These are phyloP conservation scores for Cephalotes varians DNA, from an alignment of 2,888 invertebrate genomes.

Conservation along the genomic window DNA sequence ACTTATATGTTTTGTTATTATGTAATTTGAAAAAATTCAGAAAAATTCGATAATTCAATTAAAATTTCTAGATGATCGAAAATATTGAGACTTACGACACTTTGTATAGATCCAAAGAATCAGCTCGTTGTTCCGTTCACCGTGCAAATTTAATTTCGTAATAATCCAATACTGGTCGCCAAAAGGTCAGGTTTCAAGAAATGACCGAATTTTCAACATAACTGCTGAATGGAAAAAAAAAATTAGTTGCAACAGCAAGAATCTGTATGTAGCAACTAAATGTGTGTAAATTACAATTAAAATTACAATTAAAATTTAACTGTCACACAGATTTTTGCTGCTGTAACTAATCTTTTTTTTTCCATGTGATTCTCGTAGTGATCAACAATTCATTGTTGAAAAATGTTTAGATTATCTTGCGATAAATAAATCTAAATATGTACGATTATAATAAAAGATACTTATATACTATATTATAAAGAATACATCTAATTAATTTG, in stretches of 20 bases:
- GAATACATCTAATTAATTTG: background rate
- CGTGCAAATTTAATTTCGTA: background rate
- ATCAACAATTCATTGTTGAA: background rate
- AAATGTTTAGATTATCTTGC: background rate
- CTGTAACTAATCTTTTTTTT: no score
- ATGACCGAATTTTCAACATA: background rate
- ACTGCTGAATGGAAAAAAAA: no score
- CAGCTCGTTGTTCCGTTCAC: background rate
- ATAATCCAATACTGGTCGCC: background rate
- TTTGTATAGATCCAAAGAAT: background rate
- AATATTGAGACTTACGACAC: background rate
- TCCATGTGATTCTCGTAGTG: background rate
- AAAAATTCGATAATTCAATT: background rate
- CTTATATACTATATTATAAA: no score
- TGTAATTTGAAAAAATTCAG: background rate
- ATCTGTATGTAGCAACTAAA: no score
- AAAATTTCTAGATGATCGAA: background rate
- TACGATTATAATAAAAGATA: background rate
- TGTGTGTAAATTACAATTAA: no score
- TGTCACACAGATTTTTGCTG: no score
- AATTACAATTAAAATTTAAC: no score
- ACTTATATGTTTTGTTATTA: background rate
- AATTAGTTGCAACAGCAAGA: no score
- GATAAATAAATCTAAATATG: background rate
- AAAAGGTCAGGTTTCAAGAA: slow-evolving; percentile 21